A percentile compares a stretch with the other conserved stretches of the same genome.
Evolutionary conservation across 2,113 vertebrate genomes (phyloP).

Genomic region (Rhadina sibilatrix): DNA sequence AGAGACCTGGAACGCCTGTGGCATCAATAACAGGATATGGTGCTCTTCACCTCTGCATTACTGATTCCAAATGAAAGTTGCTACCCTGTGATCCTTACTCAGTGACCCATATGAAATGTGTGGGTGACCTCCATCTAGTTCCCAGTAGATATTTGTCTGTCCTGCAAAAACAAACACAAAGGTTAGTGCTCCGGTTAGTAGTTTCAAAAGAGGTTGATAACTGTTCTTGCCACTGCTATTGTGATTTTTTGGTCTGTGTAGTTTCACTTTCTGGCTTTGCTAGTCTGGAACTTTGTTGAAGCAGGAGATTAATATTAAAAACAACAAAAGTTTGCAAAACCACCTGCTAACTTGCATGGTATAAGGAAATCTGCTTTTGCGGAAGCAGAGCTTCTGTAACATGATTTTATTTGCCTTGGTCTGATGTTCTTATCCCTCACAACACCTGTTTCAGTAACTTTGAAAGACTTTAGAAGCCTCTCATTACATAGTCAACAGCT

Average conservation of each 20-base stretch:
- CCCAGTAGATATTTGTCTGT: background rate
- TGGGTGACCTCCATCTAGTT: conserved; percentile 7
- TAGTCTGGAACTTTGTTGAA: background rate
- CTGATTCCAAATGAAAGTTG: background rate
- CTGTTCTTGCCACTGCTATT: background rate
- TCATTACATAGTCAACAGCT: conserved; percentile 11
- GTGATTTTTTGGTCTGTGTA: background rate
- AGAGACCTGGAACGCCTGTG: background rate
- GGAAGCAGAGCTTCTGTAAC: background rate
- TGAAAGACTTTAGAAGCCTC: conserved; percentile 15
- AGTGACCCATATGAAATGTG: background rate
- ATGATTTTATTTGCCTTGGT: background rate
- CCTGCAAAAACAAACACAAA: background rate
- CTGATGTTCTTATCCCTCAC: conserved; percentile 42
- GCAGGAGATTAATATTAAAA: background rate
- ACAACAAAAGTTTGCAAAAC: background rate
- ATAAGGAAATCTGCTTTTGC: background rate
- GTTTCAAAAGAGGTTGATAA: background rate
- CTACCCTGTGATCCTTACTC: background rate
- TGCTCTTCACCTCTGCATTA: background rate
- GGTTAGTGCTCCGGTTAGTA: background rate
- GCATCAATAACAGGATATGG: background rate
- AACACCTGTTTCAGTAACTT: conserved; percentile 52
- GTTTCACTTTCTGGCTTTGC: background rate
- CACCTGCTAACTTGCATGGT: background rate